Evolutionary conservation across 2,888 invertebrate genomes (phyloP).

Genomic region (Alitta virens): DNA sequence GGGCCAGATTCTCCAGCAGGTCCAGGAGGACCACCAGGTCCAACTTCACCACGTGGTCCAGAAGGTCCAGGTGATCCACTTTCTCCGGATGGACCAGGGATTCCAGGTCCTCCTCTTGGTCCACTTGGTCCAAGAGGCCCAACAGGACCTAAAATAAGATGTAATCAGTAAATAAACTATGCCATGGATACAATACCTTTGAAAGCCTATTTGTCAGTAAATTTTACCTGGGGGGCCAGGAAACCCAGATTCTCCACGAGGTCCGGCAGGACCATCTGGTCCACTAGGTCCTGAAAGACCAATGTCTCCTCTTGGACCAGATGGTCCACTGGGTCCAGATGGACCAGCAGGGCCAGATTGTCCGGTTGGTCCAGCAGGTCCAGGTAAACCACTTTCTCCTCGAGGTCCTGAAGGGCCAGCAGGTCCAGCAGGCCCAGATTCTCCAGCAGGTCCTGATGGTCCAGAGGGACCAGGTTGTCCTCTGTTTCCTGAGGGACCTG

Average conservation of each 20-base stretch:
- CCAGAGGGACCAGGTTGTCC: constrained; percentile 28
- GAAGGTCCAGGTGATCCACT: constrained; percentile 13
- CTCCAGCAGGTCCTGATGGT: constrained; percentile 21
- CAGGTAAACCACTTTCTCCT: constrained; percentile 19
- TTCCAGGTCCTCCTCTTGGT: constrained; percentile 22
- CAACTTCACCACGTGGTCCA: constrained; percentile 21
- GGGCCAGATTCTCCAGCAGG: background rate
- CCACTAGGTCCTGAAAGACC: constrained; percentile 31
- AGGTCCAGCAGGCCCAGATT: constrained; percentile 16
- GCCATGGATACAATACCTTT: background rate
- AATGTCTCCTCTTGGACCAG: constrained; percentile 24
- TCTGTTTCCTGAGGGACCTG: constrained; percentile 9
- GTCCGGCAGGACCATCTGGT: constrained; percentile 19
- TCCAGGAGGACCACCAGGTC: constrained; percentile 19
- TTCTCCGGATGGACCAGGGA: constrained; percentile 21
- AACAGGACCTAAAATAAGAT: constrained; percentile 3
- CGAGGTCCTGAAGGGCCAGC: constrained; percentile 21
- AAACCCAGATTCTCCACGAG: constrained; percentile 9
- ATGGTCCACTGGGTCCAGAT: constrained; percentile 2
- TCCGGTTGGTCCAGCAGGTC: constrained; percentile 14
- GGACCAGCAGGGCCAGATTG: background rate
- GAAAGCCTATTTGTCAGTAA: background rate
- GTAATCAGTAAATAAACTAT: background rate
- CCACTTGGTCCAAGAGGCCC: constrained; percentile 25
- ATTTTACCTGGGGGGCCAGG: background rate